Evolutionary conservation across 2,888 invertebrate species (phyloP).

Genomic region (Sinohyriopsis cumingii): DNA sequence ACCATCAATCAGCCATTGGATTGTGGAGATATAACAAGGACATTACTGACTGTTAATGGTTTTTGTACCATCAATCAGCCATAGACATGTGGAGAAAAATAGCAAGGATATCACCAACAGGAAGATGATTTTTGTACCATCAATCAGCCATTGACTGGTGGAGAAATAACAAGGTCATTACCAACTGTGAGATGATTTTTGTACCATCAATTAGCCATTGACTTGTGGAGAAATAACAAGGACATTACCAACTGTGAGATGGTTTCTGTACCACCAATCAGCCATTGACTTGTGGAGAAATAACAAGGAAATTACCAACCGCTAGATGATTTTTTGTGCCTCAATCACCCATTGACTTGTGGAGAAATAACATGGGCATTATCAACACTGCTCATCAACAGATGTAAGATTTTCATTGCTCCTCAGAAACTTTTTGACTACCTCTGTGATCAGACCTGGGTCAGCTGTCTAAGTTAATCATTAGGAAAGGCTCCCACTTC

Average conservation of each 20-base stretch:
- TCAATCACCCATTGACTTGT: conserved; percentile 8
- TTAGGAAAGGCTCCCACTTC: too few species aligned
- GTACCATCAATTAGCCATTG: conserved; percentile 12
- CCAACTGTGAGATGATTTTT: conserved; percentile 15
- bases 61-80: too few species aligned
- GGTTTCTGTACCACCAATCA: conserved; percentile 20
- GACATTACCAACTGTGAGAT: conserved; percentile 15
- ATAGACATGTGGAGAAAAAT: too few species aligned
- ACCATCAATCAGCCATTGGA: too few species aligned
- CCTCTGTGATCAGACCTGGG: too few species aligned
- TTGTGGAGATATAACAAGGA: too few species aligned
- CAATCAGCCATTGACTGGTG: conserved; percentile 7
- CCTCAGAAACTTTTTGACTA: too few species aligned
- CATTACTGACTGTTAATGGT: too few species aligned
- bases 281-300: conserved; percentile 5
- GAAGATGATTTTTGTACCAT: conserved; percentile 19
- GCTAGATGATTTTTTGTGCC: conserved; percentile 21
- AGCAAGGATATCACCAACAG: too few species aligned
- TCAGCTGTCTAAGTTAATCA: too few species aligned
- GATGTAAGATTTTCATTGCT: too few species aligned
- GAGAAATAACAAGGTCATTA: conserved; percentile 9
- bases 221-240: conserved; percentile 6
- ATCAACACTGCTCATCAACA: neutral
- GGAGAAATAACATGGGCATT: conserved; percentile 10
- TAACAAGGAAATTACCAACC: conserved; percentile 5